Base-by-base conservation (phyloP, 64 coral and sea anemone species). In the Dendrophyllia cribrosa region DNA sequence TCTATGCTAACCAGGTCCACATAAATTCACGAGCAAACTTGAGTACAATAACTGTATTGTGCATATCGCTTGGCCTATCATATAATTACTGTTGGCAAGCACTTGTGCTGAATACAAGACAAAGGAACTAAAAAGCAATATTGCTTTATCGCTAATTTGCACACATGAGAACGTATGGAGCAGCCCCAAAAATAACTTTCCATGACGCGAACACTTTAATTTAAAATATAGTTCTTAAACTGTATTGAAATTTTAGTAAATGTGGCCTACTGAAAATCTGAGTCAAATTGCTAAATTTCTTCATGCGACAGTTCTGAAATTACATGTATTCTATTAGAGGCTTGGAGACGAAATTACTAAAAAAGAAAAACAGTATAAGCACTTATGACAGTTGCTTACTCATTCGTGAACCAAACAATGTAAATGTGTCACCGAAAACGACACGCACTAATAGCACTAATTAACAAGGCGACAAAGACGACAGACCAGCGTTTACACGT, bases 361-460 rank as follows among this genome's bases (percentile, higher is more conserved):
- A 6, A 66, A 84, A 84, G 14, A 19, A 84, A 84, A 84, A 84
- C 80, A 67, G 46, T 23, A 63, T 22, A 65, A 66, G 61, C 61
- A 49, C 62, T 84, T 68, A 21, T 64, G 62, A 66, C 80, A 67
- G 20, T 51, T 66, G 47, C 60, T 67, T 84, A 67, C 44, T 68
- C 61, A 67, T 46, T 84, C 45, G 60, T 84, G 80, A 68, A 84
- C 9, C 46, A 14, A 84, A 84, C 80, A 84, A 84, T 65, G 61
- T 62, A 84, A 84, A 67, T 61, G 50, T 84, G 80, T 84, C 80
- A 84, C 20, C 60, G 53, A 11, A 68, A 84, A 50, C 52, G 80
- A 84, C 46, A 65, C 34, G 80, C 43, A 66, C 62, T 84, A 67
- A 67, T 84, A 68, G 43, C 80, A 22, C 80, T 84, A 84, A 84